phyloP scores from a whole-genome alignment of 2,113 vertebrate genomes.

The Anhinga rufa region DNA sequence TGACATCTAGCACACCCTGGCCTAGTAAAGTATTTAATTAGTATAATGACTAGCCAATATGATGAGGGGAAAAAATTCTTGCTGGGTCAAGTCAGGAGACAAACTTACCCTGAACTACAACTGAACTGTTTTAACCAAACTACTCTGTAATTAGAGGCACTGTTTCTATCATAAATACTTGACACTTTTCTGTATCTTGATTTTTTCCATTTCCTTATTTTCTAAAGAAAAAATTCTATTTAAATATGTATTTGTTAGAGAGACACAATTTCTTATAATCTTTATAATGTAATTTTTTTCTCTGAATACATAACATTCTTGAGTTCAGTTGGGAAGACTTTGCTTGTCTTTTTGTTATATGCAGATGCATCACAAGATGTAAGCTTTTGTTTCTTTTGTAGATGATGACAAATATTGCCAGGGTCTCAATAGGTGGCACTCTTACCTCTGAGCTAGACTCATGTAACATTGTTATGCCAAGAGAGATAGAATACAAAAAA shows the following conservation, averaged over 20 bases:
- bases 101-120: conserved; percentile 3
- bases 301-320: background rate
- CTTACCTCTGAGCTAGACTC: conserved; percentile 51
- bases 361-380: background rate
- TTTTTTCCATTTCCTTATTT: background rate
- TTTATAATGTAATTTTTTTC: background rate
- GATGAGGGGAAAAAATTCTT: conserved; percentile 12
- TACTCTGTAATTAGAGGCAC: background rate
- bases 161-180: background rate
- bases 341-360: background rate
- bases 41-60: conserved; percentile 40
- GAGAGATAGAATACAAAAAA: background rate
- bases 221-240: background rate
- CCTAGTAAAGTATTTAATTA: conserved; percentile 63
- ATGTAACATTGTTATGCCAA: background rate
- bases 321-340: background rate
- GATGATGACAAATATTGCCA: background rate
- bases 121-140: conserved; percentile 2
- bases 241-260: background rate
- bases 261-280: background rate
- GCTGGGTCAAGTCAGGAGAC: background rate
- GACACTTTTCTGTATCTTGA: background rate
- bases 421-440: conserved; percentile 69
- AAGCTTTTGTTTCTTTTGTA: background rate
- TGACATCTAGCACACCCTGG: conserved; percentile 37